phyloP scores from a whole-genome alignment of 2,113 vertebrate species.

The Opisthocomus hoazin region DNA sequence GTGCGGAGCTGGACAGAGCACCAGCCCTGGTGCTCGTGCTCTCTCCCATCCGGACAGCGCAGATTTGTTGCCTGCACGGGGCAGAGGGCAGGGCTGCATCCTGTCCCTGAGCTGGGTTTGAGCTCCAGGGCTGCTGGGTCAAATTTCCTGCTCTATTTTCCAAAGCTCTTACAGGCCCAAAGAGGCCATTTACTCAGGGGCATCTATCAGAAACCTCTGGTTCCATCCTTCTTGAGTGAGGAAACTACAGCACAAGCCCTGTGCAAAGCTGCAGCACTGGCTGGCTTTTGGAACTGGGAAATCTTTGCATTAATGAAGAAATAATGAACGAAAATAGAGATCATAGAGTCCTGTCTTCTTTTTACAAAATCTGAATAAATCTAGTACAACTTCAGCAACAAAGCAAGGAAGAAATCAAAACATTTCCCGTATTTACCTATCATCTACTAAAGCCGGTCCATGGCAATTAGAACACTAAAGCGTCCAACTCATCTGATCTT shows the following conservation, averaged over 20 bases:
- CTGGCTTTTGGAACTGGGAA: neutral
- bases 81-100: neutral
- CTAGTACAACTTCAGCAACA: neutral
- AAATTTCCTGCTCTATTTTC: neutral
- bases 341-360: neutral
- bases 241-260: neutral
- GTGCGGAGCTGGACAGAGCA: neutral
- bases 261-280: neutral
- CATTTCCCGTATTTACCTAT: neutral
- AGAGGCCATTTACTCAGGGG: neutral
- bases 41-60: neutral
- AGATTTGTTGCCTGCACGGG: neutral
- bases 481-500: neutral
- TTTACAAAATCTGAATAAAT: neutral
- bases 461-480: neutral
- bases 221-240: neutral
- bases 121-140: neutral
- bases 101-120: neutral
- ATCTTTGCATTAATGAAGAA: neutral
- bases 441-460: neutral
- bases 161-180: neutral
- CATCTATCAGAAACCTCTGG: neutral
- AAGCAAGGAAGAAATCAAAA: neutral
- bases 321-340: neutral
- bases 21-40: rapidly evolving